Evolutionary conservation across 2,797 vertebrate species (phyloP).

Genomic region (Gymnocypris eckloni): DNA sequence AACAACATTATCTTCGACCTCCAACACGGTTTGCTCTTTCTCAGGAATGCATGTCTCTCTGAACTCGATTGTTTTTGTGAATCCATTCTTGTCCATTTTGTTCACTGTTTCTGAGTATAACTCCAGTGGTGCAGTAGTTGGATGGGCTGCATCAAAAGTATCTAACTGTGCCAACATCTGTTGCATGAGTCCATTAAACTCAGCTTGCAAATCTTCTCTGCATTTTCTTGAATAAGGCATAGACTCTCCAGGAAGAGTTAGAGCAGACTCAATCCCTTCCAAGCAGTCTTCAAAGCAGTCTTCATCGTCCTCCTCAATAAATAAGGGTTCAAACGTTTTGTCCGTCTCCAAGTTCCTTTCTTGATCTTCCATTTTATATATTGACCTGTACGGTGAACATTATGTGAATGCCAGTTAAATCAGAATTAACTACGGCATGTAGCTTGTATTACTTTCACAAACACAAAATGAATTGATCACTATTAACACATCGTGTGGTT

Average conservation of each 20-base stretch:
- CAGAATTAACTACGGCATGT: background rate
- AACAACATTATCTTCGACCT: conserved; percentile 43
- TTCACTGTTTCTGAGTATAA: conserved; percentile 42
- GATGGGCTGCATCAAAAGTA: conserved; percentile 56
- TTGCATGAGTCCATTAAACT: conserved; percentile 62
- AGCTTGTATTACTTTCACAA: background rate
- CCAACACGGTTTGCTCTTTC: conserved; percentile 40
- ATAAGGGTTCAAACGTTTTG: conserved; percentile 63
- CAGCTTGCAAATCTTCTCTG: conserved; percentile 51
- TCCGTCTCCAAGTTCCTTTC: conserved; percentile 50
- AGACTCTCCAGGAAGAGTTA: conserved; percentile 53
- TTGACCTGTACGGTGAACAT: background rate
- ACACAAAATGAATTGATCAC: background rate
- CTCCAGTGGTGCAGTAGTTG: conserved; percentile 45
- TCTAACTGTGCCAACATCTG: conserved; percentile 61
- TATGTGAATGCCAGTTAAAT: background rate
- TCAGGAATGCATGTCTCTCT: conserved; percentile 67
- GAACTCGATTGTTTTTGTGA: conserved; percentile 10
- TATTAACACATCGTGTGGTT: background rate
- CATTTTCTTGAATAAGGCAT: conserved; percentile 50
- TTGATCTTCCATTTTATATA: conserved; percentile 68
- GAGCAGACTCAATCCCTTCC: conserved; percentile 58
- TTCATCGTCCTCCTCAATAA: conserved; percentile 68
- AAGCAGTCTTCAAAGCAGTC: conserved; percentile 57
- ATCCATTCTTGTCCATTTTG: conserved; percentile 29